Conservation (phyloP, 1,140 invertebrate genomes). For the Drosophila kanapiae region DNA sequence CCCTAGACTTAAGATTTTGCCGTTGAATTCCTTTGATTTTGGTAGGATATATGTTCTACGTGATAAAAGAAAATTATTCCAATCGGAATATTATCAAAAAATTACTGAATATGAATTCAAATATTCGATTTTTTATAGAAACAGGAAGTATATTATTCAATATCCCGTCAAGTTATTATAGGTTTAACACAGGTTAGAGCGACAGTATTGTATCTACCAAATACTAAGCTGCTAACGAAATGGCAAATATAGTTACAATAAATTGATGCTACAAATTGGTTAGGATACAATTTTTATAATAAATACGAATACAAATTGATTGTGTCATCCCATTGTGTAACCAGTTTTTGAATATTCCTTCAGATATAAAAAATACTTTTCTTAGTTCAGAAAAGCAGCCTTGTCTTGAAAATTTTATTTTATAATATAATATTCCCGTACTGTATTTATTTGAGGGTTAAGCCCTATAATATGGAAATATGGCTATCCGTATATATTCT, state of each 20-base stretch:
- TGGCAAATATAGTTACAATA: too few species aligned
- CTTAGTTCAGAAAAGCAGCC: neutral
- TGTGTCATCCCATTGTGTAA: too few species aligned
- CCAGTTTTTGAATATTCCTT: too few species aligned
- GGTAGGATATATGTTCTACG: neutral
- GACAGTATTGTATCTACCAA: too few species aligned
- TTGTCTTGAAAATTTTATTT: neutral
- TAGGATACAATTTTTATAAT: too few species aligned
- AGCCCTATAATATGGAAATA: slow-evolving; percentile 42
- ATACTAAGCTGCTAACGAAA: too few species aligned
- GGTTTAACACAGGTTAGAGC: too few species aligned
- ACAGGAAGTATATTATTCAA: too few species aligned
- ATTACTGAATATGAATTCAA: neutral
- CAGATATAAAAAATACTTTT: neutral
- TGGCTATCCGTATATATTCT: neutral
- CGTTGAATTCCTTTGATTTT: neutral
- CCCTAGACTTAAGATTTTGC: neutral
- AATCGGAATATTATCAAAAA: neutral
- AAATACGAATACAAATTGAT: too few species aligned
- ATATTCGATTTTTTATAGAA: neutral
- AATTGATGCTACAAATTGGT: too few species aligned
- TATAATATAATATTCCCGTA: neutral
- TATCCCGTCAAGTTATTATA: neutral
- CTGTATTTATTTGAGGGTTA: slow-evolving; percentile 5
- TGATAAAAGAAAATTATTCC: neutral